These are phyloP conservation scores for Seira musarum DNA, from an alignment of 2,888 invertebrate genomes.

Conservation along the genomic window DNA sequence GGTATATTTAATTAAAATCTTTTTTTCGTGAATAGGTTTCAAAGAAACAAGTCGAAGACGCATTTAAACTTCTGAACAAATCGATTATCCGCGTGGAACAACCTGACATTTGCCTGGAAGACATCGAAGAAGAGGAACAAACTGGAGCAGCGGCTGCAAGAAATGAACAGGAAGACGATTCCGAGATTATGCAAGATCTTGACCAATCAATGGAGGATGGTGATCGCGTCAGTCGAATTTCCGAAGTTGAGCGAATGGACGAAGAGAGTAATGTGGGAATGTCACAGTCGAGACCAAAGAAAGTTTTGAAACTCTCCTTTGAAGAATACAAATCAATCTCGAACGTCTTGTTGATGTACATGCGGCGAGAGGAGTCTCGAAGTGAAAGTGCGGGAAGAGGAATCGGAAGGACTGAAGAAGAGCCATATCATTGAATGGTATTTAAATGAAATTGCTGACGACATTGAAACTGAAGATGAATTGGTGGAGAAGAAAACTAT, in stretches of 20 bases:
- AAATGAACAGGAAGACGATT: constrained; percentile 15
- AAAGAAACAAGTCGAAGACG: constrained; percentile 91
- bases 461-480: constrained; percentile 93
- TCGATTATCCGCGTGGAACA: constrained; percentile 98
- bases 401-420: constrained; percentile 75
- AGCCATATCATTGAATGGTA: constrained; percentile 95
- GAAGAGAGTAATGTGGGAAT: constrained; percentile 41
- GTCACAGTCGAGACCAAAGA: constrained; percentile 59
- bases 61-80: constrained; percentile 91
- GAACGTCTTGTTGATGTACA: constrained; percentile 90
- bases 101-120: constrained; percentile 95
- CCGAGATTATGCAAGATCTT: constrained; percentile 37
- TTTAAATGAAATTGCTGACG: constrained; percentile 86
- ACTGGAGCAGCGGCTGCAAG: constrained; percentile 71
- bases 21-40: constrained; percentile 76
- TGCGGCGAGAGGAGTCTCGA: constrained; percentile 85
- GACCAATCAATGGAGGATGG: constrained; percentile 27
- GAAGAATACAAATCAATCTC: constrained; percentile 95
- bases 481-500: constrained; percentile 89
- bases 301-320: constrained; percentile 80
- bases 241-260: constrained; percentile 67
- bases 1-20: constrained; percentile 33
- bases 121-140: constrained; percentile 78
- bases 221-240: constrained; percentile 18
- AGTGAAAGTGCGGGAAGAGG: constrained; percentile 71